Evolutionary conservation across 1,140 invertebrate genomes (phyloP).

Genomic region (Ruditapes philippinarum): DNA sequence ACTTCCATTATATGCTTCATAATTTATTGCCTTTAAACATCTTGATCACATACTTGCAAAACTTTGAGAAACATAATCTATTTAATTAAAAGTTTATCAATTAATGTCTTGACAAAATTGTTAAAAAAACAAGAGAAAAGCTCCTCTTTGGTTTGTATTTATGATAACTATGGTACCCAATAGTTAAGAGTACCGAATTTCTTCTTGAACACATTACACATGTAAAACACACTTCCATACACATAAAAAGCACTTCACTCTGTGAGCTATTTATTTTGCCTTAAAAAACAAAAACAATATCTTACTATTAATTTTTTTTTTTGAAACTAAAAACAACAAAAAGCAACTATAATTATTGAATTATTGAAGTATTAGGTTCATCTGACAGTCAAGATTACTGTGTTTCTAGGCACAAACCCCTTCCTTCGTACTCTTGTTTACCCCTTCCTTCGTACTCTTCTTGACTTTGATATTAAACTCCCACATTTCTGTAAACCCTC

Average conservation of each 20-base stretch:
- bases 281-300: neutral
- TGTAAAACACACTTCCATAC: neutral
- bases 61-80: neutral
- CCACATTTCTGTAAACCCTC: no score
- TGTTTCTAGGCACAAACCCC: no score
- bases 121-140: neutral
- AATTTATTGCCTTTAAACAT: slow-evolving; percentile 2
- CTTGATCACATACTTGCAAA: neutral
- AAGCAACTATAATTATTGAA: neutral
- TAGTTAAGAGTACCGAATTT: neutral
- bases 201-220: neutral
- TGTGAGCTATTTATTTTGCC: neutral
- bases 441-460: no score
- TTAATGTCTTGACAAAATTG: no score
- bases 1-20: neutral
- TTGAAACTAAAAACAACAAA: neutral
- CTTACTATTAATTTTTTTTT: neutral
- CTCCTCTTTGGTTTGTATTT: neutral
- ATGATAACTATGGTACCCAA: no score
- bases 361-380: no score
- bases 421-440: no score
- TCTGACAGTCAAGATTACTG: no score
- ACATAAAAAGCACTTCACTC: neutral
- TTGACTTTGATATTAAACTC: no score
- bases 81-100: neutral